Base-by-base conservation (phyloP, 2,113 vertebrate genomes). In the Lampris incognitus region DNA sequence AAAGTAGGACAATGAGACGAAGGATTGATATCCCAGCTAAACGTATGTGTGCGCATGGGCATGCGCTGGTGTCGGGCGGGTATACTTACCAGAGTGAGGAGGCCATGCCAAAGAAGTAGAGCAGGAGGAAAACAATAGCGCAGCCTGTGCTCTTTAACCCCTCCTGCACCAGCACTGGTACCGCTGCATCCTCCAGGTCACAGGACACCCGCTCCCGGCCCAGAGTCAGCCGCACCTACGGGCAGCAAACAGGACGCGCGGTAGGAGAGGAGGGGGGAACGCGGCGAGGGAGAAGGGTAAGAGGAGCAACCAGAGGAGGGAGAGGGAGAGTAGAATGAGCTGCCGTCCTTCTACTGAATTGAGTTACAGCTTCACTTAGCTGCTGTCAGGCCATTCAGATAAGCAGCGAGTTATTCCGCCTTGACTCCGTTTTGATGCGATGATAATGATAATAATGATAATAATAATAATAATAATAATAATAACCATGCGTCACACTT, bases 31-130 rank as follows among this genome's bases (percentile, higher is more conserved):
- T 24, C 24, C 24, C 24, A 4, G 38, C 51, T 50, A 39, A 60
- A 52, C 2, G 36, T 49, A 48, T 46, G 24, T 59, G 37, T 66
- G 52, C 54, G 74, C n/a, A 10, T 49, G 3, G n/a, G 39, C 46
- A 38, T 69, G 36, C 65, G 51, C 69, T 76, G n/a, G 68, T 58
- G 56, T 24, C 48, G 46, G 39, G 57, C 39, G 46, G 24, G 57
- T 65, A 36, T 66, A 83, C 91, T 56, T 44, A 99, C 98, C 98
- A 99, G 89, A 99, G 97, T 81, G 98, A 99, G 93, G 98, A 98
- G 62, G 98, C 98, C 98, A 99, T 99, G 89, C 98, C 98, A 42
- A 99, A 99, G 94, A 99, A 99, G 90, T 99, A 99, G 93, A 98
- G 96, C 79, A 99, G 95, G 86, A 99, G 95, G 93, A 99, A 99